These are phyloP conservation scores for Vipera latastei DNA, from an alignment of 2,797 vertebrate species.

Conservation along the genomic window DNA sequence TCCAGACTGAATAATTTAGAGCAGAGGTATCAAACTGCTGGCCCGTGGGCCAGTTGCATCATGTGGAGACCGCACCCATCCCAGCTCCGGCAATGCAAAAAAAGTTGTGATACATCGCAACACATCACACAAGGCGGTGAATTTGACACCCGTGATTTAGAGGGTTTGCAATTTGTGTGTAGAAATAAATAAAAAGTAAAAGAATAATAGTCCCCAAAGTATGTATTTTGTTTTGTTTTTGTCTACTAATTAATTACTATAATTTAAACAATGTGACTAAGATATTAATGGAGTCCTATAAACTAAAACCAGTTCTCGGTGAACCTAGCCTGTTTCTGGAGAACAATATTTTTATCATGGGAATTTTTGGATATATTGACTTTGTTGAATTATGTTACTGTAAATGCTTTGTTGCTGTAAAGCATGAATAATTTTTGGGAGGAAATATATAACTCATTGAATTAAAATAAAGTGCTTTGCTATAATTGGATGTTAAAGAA, in stretches of 20 bases:
- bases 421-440: conserved; percentile 19
- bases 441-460: conserved; percentile 7
- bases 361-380: conserved; percentile 21
- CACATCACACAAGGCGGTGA: no score
- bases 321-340: conserved; percentile 17
- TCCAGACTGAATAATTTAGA: conserved; percentile 47
- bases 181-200: conserved; percentile 54
- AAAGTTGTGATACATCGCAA: no score
- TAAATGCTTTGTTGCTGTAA: neutral
- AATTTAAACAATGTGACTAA: conserved; percentile 47
- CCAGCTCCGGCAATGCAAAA: no score
- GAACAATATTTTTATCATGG: conserved; percentile 22
- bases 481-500: conserved; percentile 29
- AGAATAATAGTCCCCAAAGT: conserved; percentile 31
- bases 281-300: conserved; percentile 37
- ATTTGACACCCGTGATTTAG: neutral
- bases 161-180: conserved; percentile 24
- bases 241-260: conserved; percentile 53
- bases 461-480: conserved; percentile 31
- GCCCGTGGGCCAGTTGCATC: no score
- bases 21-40: no score
- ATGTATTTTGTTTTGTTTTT: conserved; percentile 38
- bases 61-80: no score
- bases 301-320: conserved; percentile 27
- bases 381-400: conserved; percentile 25